Evolutionary conservation across 2,113 vertebrate genomes (phyloP).

Genomic region (Herpailurus yagouaroundi): DNA sequence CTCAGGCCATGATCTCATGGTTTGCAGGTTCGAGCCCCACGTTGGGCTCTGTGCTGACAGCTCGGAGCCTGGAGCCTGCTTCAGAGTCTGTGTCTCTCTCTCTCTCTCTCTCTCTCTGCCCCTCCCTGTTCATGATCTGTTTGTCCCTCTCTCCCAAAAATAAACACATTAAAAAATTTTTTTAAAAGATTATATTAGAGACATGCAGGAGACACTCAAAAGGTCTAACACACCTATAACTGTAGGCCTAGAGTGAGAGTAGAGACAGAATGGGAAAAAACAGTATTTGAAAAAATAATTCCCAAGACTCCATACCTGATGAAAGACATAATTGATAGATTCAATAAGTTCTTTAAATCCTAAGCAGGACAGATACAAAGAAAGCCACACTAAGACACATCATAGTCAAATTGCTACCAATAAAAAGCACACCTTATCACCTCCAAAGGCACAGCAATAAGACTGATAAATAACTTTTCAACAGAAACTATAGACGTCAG

Average conservation of each 20-base stretch:
- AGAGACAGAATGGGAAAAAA: conserved; percentile 29
- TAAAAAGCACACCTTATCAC: background rate
- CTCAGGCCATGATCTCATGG: too few relatives aligned
- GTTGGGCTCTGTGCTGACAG: too few relatives aligned
- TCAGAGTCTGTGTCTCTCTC: too few relatives aligned
- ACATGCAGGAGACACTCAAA: background rate
- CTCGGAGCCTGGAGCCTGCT: too few relatives aligned
- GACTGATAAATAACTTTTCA: conserved; percentile 6
- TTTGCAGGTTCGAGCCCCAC: too few relatives aligned
- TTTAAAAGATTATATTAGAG: background rate
- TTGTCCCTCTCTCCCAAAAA: too few relatives aligned
- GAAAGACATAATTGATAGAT: background rate
- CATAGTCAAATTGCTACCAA: background rate
- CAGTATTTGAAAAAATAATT: background rate
- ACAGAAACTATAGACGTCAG: background rate
- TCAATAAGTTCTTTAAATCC: background rate
- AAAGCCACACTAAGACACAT: background rate
- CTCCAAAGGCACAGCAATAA: background rate
- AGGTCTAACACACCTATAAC: background rate
- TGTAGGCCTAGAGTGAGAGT: background rate
- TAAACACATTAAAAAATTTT: too few relatives aligned
- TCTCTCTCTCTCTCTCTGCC: too few relatives aligned
- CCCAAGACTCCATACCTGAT: background rate
- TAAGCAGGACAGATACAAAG: background rate
- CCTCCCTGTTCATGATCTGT: too few relatives aligned